Evolutionary conservation across 2,113 vertebrate genomes (phyloP), one percentile per base, ranked within the genome.

Genomic region (Dissostichus mawsoni): DNA sequence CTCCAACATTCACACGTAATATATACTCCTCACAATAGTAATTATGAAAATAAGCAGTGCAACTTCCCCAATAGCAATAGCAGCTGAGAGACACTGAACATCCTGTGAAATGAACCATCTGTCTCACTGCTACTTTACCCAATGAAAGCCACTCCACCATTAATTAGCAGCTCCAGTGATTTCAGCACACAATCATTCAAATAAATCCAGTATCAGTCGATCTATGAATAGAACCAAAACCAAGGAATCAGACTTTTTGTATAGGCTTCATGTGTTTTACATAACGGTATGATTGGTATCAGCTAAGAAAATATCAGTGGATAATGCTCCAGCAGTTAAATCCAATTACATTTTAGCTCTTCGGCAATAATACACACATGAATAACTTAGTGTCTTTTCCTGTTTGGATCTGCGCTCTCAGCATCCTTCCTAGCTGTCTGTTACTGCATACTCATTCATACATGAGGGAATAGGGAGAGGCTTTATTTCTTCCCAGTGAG

Each of bases 281-380:
- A 56, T 76, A 82, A 74, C 69, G 10, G 69, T 57, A 29, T 41
- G 55, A 53, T 64, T 70, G 77, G 23, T 59, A 44, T 80, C 36
- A 45, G 41, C n/a, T 64, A 36, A 64, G 41, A 23, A 20, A 12
- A 64, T 20, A 41, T n/a, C 47, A 51, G 65, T 51, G 33, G 44
- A 51, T 70, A 57, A 51, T 65, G 8, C 62, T 44, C 45, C 51
- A 77, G 47, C 65, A 29, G 25, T 56, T 63, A 48, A 74, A 76
- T 80, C 75, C 48, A 81, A 80, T 81, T 71, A 71, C 13, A 66
- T 52, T 62, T 53, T 9, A 80, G 75, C 47, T 79, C 70, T 48
- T 64, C 16, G 16, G 50, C 65, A 71, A 64, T 65, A 58, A 79
- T 12, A 18, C 11, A 79, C 57, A 29, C 18, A 58, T 55, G n/a